Evolutionary conservation across 2,797 vertebrate genomes (phyloP).

Genomic region (Chaetodon trifasciatus): DNA sequence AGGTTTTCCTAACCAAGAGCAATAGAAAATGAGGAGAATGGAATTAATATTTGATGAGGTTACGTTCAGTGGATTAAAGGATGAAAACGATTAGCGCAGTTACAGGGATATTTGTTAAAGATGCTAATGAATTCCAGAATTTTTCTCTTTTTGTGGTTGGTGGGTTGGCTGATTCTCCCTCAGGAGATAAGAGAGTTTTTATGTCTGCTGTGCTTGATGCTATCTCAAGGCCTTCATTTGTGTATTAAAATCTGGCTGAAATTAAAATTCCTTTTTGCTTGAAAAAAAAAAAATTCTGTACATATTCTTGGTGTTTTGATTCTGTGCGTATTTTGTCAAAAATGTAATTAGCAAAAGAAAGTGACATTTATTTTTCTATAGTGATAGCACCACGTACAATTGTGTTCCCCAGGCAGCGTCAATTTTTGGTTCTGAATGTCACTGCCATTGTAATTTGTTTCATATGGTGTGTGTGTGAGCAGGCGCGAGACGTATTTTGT

Average conservation of each 20-base stretch:
- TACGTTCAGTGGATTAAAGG: conserved; percentile 77
- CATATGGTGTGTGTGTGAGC: background rate
- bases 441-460: background rate
- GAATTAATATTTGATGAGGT: conserved; percentile 81
- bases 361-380: background rate
- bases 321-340: background rate
- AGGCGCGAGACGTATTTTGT: background rate
- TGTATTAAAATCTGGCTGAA: conserved; percentile 15
- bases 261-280: background rate
- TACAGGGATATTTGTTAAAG: conserved; percentile 69
- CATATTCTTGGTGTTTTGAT: background rate
- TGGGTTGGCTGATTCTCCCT: conserved; percentile 57
- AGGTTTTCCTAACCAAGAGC: conserved; percentile 59
- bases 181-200: conserved; percentile 62
- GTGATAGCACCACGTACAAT: background rate
- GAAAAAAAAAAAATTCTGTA: background rate
- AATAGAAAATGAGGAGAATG: conserved; percentile 66
- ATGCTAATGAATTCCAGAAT: conserved; percentile 76
- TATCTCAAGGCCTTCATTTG: conserved; percentile 63
- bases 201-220: conserved; percentile 63
- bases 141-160: conserved; percentile 40
- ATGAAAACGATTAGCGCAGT: conserved; percentile 68
- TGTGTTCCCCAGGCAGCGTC: background rate
- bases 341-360: background rate
- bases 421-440: background rate